These are phyloP conservation scores for Ophion costatus DNA, from an alignment of 2,888 invertebrate species.

Conservation along the genomic window DNA sequence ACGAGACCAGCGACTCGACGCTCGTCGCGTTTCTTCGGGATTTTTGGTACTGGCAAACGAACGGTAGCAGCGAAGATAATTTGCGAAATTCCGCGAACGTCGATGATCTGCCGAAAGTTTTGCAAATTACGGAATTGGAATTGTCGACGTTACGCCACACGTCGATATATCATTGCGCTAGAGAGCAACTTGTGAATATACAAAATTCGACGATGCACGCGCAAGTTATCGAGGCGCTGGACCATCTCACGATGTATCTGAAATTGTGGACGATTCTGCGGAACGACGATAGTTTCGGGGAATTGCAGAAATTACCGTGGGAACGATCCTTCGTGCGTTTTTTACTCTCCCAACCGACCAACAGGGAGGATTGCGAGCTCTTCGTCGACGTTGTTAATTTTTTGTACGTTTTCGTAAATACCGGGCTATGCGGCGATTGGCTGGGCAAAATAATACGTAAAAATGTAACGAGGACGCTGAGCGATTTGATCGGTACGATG, in stretches of 20 bases:
- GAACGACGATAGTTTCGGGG: slow-evolving; percentile 53
- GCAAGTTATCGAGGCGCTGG: slow-evolving; percentile 85
- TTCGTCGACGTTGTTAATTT: slow-evolving; percentile 84
- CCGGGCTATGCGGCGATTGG: slow-evolving; percentile 72
- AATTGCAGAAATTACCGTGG: slow-evolving; percentile 85
- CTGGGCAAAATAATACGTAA: slow-evolving; percentile 75
- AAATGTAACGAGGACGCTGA: slow-evolving; percentile 77
- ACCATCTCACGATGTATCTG: slow-evolving; percentile 86
- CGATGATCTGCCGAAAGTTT: neutral
- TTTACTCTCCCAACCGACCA: slow-evolving; percentile 87
- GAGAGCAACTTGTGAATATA: slow-evolving; percentile 85
- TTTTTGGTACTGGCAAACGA: slow-evolving; percentile 80
- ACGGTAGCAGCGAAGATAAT: slow-evolving; percentile 70
- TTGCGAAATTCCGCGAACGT: slow-evolving; percentile 71
- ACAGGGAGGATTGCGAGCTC: slow-evolving; percentile 86
- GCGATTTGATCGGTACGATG: slow-evolving; percentile 75
- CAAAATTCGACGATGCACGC: slow-evolving; percentile 88
- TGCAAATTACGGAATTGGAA: slow-evolving; percentile 82
- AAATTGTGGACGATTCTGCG: slow-evolving; percentile 81
- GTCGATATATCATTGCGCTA: slow-evolving; percentile 85
- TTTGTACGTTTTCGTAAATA: slow-evolving; percentile 78
- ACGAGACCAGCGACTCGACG: slow-evolving; percentile 69
- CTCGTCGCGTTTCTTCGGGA: slow-evolving; percentile 75
- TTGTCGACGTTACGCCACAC: slow-evolving; percentile 84
- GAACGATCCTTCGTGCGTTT: slow-evolving; percentile 86